A percentile compares a stretch with the other conserved stretches of the same genome.
These are phyloP conservation scores for Oncorhynchus kisutch DNA, from an alignment of 2,113 vertebrate species.

Conservation along the genomic window DNA sequence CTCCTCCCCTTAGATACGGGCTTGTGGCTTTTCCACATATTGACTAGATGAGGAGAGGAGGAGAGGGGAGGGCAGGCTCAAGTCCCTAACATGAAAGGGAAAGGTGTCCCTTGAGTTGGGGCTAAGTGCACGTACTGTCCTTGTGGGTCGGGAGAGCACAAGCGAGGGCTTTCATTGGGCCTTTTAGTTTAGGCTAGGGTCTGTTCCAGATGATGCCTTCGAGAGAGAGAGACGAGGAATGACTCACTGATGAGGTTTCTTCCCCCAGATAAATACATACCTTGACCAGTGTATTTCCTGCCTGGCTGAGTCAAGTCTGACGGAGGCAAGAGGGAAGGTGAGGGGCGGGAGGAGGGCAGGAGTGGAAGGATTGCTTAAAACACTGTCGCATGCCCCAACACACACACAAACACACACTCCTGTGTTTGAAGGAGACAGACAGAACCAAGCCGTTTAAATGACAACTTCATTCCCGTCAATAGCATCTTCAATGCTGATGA, in stretches of 20 bases:
- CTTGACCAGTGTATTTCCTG: conserved; percentile 51
- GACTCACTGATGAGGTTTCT: conserved; percentile 57
- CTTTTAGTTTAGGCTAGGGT: conserved; percentile 59
- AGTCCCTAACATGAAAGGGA: conserved; percentile 57
- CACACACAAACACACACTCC: too few species aligned
- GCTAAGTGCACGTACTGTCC: conserved; percentile 48
- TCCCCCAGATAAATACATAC: conserved; percentile 62
- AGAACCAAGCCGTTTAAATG: too few species aligned
- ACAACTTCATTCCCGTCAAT: too few species aligned
- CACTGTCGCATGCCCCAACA: too few species aligned
- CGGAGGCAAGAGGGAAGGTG: not conserved
- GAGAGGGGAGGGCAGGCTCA: not conserved
- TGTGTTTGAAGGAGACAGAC: too few species aligned
- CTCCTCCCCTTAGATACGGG: conserved; percentile 23
- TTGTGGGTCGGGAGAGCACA: conserved; percentile 50
- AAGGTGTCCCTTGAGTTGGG: conserved; percentile 63
- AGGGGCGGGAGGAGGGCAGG: not conserved
- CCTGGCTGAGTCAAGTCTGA: not conserved
- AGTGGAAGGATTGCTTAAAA: not conserved
- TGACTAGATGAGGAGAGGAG: not conserved
- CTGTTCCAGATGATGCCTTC: conserved; percentile 41
- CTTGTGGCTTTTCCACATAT: conserved; percentile 50
- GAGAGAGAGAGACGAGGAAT: conserved; percentile 30
- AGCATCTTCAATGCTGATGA: too few species aligned
- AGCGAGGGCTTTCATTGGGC: conserved; percentile 57